phyloP scores from a whole-genome alignment of 2,888 invertebrate genomes.

The Camponotus fellah region DNA sequence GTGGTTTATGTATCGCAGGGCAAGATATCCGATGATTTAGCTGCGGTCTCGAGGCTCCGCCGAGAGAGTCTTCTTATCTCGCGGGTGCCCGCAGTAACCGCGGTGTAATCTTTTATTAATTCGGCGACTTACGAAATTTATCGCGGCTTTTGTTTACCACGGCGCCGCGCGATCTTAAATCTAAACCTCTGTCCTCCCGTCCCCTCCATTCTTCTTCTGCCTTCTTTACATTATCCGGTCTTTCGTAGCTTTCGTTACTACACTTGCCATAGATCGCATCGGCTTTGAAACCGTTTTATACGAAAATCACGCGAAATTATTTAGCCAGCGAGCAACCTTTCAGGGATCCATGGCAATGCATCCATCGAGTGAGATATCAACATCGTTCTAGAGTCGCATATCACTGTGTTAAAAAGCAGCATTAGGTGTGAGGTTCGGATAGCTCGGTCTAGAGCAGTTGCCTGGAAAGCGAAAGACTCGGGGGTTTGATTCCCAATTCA shows the following conservation, averaged over 20 bases:
- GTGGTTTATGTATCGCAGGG: constrained; percentile 86
- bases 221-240: constrained; percentile 72
- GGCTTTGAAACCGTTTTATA: neutral
- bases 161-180: constrained; percentile 79
- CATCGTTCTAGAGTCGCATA: no score
- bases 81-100: constrained; percentile 80
- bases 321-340: neutral
- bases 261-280: constrained; percentile 14
- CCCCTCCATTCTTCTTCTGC: constrained; percentile 45
- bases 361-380: no score
- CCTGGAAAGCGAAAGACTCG: no score
- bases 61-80: constrained; percentile 79
- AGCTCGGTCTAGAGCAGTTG: no score
- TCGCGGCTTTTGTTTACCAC: constrained; percentile 85
- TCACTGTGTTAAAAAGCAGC: no score
- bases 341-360: no score
- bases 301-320: neutral
- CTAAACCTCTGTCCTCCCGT: constrained; percentile 61
- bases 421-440: no score
- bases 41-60: constrained; percentile 80
- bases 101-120: constrained; percentile 86
- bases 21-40: constrained; percentile 86
- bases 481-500: no score
- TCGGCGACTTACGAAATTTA: constrained; percentile 86
- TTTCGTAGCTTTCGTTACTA: constrained; percentile 38